Evolutionary conservation across 2,113 vertebrate species (phyloP), one percentile per base, ranked within the genome.

Genomic region (Actenoides lindsayi): DNA sequence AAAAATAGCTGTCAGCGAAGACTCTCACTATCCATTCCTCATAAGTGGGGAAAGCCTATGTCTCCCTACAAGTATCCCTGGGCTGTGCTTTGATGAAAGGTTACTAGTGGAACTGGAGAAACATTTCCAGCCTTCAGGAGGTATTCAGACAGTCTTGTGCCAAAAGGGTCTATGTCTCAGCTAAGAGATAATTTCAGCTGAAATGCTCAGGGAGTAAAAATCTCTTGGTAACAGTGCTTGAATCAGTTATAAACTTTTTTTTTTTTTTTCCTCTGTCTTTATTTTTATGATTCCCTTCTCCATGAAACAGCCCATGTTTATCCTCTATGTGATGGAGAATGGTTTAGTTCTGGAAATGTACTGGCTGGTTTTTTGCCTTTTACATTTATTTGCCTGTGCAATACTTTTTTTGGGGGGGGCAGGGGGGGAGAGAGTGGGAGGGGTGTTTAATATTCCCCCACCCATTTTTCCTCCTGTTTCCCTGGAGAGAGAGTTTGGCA

Each of bases 341-440:
- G 4, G 35, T 79, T 89, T 87, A 51, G 90, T 88, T 93, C 74
- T 91, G 74, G 42, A 93, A 94, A 85, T 76, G 25, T 71, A 60
- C 37, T 79, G 84, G 15, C n/a, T 84, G 7, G 2, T 5, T 53
- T 56, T 71, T 75, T 27, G 7, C 44, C 17, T 48, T 90, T 25
- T 73, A 50, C 63, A 67, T 83, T 85, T 78, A 87, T 85, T 91
- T 85, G 53, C 37, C 57, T 33, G 5, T 85, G 39, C 25, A 71
- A 73, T 76, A 53, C 13, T n/a, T 63, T 41, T 46, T 33, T 59
- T n/a, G 30, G 31, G 16, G 30, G 16, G 54, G 30, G 54, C 30
- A 30, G 7, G 5, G 25, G 14, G 16, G 5, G 14, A 30, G 10
- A 11, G 11, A 42, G 42, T 42, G 42, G 42, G 42, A 42, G 21